Evolutionary conservation across 2,888 invertebrate species (phyloP).

Genomic region (Caenorhabditis sp.): DNA sequence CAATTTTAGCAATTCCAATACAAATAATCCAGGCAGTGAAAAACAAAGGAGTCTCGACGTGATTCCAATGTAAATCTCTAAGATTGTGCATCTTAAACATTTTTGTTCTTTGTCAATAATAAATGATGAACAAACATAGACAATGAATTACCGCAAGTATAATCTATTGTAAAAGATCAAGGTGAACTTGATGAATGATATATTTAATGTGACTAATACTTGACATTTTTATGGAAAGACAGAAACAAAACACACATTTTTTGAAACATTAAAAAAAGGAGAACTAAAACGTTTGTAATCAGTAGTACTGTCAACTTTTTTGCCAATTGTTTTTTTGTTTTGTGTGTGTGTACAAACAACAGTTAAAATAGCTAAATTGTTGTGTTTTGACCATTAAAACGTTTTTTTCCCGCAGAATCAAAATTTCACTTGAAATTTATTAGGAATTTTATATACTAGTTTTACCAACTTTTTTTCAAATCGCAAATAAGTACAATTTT

Average conservation of each 20-base stretch:
- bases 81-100: slow-evolving; percentile 5
- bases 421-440: too few relatives aligned
- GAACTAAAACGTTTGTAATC: background rate
- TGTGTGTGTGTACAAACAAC: too few relatives aligned
- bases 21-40: slow-evolving; percentile 56
- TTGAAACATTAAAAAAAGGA: background rate
- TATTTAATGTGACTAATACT: background rate
- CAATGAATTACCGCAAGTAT: background rate
- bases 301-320: too few relatives aligned
- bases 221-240: background rate
- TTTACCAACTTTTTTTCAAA: too few relatives aligned
- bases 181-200: background rate
- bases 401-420: too few relatives aligned
- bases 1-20: slow-evolving; percentile 52
- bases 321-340: too few relatives aligned
- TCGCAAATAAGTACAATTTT: too few relatives aligned
- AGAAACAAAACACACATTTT: background rate
- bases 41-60: slow-evolving; percentile 60
- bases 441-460: too few relatives aligned
- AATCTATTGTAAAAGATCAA: background rate
- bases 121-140: background rate
- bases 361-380: too few relatives aligned
- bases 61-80: slow-evolving; percentile 51
- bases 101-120: background rate
- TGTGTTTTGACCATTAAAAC: too few relatives aligned